A percentile compares a stretch with the other conserved stretches of the same genome.
These are phyloP conservation scores for Diplazon laetatorius DNA, from an alignment of 2,888 invertebrate genomes.

Conservation along the genomic window DNA sequence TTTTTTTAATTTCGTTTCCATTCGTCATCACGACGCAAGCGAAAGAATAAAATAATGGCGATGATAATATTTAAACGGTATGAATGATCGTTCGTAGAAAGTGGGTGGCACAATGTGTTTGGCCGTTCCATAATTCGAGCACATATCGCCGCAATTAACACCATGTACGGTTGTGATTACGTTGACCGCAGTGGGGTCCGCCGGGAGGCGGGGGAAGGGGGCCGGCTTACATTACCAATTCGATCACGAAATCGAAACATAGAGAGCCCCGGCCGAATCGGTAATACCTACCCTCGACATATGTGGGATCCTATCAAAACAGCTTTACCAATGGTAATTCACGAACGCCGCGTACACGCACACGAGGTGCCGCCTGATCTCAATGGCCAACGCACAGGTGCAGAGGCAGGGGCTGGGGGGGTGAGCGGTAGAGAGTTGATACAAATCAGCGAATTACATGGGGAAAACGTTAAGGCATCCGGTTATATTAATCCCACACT, in stretches of 20 bases:
- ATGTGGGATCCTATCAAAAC: slow-evolving; percentile 45
- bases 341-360: not conserved
- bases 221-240: slow-evolving; percentile 61
- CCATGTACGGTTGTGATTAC: slow-evolving; percentile 62
- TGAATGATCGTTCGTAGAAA: too few species aligned
- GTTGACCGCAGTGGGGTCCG: too few species aligned
- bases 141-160: slow-evolving; percentile 54
- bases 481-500: slow-evolving; percentile 1
- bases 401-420: too few species aligned
- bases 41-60: too few species aligned
- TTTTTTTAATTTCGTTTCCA: too few species aligned
- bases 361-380: not conserved
- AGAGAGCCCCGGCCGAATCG: slow-evolving; percentile 44
- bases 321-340: slow-evolving; percentile 1
- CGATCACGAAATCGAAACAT: slow-evolving; percentile 35
- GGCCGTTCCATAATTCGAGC: slow-evolving; percentile 49
- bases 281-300: slow-evolving; percentile 53
- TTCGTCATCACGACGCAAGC: too few species aligned
- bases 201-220: slow-evolving; percentile 41
- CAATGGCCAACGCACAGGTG: slow-evolving; percentile 10
- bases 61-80: too few species aligned
- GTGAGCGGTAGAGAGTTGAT: slow-evolving; percentile 19
- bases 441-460: slow-evolving; percentile 33
- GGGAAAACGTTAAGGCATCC: slow-evolving; percentile 27
- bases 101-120: too few species aligned